These are phyloP conservation scores for Bubalus kerabau DNA, from an alignment of 2,113 vertebrate genomes.

Conservation along the genomic window DNA sequence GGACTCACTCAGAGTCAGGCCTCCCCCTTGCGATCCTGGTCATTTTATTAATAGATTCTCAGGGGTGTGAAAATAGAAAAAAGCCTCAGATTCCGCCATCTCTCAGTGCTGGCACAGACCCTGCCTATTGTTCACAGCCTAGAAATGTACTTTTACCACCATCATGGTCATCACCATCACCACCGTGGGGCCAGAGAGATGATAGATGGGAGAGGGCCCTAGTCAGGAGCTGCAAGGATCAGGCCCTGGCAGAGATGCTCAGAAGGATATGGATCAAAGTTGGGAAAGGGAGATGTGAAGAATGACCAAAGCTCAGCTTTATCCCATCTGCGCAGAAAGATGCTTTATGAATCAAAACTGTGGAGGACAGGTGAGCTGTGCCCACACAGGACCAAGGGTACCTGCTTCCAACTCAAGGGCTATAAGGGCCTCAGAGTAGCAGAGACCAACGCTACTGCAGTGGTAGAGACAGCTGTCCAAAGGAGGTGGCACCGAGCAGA, in stretches of 20 bases:
- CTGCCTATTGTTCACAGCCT: background rate
- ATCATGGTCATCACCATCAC: background rate
- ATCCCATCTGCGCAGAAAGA: background rate
- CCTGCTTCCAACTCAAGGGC: background rate
- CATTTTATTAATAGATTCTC: background rate
- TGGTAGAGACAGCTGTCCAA: background rate
- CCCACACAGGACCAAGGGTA: background rate
- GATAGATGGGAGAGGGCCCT: background rate
- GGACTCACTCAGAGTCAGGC: background rate
- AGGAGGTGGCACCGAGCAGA: background rate
- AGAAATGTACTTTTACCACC: background rate
- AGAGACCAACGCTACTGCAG: background rate
- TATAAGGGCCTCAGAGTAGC: background rate
- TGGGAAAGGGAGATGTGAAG: background rate
- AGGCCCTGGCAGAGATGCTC: background rate
- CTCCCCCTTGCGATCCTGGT: background rate
- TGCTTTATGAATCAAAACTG: background rate
- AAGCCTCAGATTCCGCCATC: background rate
- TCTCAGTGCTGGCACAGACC: background rate
- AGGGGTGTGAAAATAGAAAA: background rate
- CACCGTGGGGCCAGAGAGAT: background rate
- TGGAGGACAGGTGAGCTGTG: background rate
- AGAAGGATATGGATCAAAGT: background rate
- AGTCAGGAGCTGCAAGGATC: background rate
- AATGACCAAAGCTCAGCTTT: background rate